Evolutionary conservation across 2,113 vertebrate genomes (phyloP), one percentile per base, ranked within the genome.

Genomic region (Megaceryle maxima): DNA sequence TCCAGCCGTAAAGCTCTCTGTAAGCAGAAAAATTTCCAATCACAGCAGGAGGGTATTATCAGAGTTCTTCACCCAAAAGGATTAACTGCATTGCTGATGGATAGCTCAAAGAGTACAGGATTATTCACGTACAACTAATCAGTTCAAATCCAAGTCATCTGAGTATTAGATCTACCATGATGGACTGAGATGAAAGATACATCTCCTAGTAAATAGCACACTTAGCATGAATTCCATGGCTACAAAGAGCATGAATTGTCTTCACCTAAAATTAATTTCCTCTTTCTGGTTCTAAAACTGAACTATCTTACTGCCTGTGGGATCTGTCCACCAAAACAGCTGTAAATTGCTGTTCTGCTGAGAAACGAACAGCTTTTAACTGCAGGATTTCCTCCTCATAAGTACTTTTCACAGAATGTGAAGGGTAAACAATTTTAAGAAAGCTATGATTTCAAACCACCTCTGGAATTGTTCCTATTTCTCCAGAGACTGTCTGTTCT

Each of bases 401-500:
- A 92, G n/a, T 67, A 51, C 19, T n/a, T 64, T 69, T 59, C 46
- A 66, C 41, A 85, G 51, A 87, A 69, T 12, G 24, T 56, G 18
- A 85, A 62, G 21, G 19, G 29, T 33, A 62, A 87, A 46, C 53
- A 66, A 44, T 60, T 85, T 94, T 29, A 83, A 90, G 37, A 66
- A 85, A 69, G 13, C 25, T 55, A 25, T 76, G 69, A 79, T 26
- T 41, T 85, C 73, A 75, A 85, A 62, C 19, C 10, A 82, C 16
- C 16, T 67, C 78, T 89, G 63, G 41, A 91, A 77, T 46, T 56
- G 50, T 63, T 94, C 41, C 19, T 35, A 19, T 35, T 92, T 95
- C 82, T 88, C 75, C 50, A 43, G 64, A 85, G 29, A 63, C 33
- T 48, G 20, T 5, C 39, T 63, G 24, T 46, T 88, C 31, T 83